Evolutionary conservation across 2,888 invertebrate genomes (phyloP).

Genomic region (Gymnocheta viridis): DNA sequence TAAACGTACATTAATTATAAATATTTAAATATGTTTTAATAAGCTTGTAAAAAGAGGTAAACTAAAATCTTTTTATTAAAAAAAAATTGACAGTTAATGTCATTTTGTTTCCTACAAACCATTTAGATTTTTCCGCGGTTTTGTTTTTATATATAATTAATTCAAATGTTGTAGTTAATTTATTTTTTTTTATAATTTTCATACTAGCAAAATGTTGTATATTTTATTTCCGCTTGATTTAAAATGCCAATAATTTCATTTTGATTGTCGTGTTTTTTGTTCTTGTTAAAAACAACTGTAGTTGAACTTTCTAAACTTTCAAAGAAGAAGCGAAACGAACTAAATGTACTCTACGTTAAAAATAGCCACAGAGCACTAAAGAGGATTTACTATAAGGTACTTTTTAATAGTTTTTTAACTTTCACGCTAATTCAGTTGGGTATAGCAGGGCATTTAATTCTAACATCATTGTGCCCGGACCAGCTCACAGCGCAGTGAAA

Average conservation of each 20-base stretch:
- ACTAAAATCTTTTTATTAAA: background rate
- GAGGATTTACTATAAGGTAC: too few relatives aligned
- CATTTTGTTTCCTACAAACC: background rate
- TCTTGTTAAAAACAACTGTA: background rate
- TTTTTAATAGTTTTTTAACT: too few relatives aligned
- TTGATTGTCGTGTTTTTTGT: background rate
- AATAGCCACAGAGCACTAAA: background rate
- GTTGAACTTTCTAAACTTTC: background rate
- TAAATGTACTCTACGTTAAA: background rate
- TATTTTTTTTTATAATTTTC: slow-evolving; percentile 6
- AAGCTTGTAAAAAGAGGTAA: background rate
- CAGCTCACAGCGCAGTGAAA: too few relatives aligned
- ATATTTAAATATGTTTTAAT: slow-evolving; percentile 17
- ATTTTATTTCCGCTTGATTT: slow-evolving; percentile 56
- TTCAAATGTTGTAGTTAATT: slow-evolving; percentile 56
- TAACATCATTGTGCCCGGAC: too few relatives aligned
- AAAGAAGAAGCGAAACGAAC: background rate
- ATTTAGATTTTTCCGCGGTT: background rate
- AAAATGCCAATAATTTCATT: slow-evolving; percentile 59
- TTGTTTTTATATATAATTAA: slow-evolving; percentile 54
- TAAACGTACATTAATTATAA: slow-evolving; percentile 35
- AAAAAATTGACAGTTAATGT: slow-evolving; percentile 42
- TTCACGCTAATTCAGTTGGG: too few relatives aligned
- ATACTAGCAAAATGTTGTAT: background rate
- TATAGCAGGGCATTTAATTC: too few relatives aligned